Evolutionary conservation across 2,797 vertebrate genomes (phyloP).

Genomic region (Sebastolobus alascanus): DNA sequence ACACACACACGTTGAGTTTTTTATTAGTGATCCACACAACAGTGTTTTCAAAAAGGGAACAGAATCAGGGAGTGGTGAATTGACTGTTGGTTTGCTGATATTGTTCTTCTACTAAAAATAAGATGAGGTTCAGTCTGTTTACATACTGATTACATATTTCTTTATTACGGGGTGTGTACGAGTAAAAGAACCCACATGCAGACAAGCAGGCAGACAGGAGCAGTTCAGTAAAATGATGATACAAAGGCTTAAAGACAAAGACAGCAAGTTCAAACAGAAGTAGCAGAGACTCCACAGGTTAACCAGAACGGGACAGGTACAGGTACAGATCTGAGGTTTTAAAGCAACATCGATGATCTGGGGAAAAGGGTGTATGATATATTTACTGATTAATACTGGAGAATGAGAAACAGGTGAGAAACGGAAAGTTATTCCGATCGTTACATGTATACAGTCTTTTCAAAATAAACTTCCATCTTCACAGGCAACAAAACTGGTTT

Average conservation of each 20-base stretch:
- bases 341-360: neutral
- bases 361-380: neutral
- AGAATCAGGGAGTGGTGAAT: neutral
- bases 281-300: neutral
- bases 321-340: neutral
- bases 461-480: no score
- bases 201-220: neutral
- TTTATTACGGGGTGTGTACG: neutral
- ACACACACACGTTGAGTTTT: neutral
- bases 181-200: neutral
- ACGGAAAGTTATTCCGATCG: no score
- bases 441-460: no score
- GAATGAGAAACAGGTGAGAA: neutral
- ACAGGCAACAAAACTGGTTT: no score
- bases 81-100: conserved; percentile 20
- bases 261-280: neutral
- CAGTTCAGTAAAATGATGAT: neutral
- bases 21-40: neutral
- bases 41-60: conserved; percentile 7
- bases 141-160: conserved; percentile 3
- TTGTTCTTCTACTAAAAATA: conserved; percentile 23
- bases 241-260: neutral
- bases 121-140: neutral
- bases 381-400: neutral
- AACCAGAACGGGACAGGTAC: neutral